Evolutionary conservation across 1,140 invertebrate species (phyloP), one percentile per base, ranked within the genome.

Genomic region (Hyposmocoma kahamanoa): DNA sequence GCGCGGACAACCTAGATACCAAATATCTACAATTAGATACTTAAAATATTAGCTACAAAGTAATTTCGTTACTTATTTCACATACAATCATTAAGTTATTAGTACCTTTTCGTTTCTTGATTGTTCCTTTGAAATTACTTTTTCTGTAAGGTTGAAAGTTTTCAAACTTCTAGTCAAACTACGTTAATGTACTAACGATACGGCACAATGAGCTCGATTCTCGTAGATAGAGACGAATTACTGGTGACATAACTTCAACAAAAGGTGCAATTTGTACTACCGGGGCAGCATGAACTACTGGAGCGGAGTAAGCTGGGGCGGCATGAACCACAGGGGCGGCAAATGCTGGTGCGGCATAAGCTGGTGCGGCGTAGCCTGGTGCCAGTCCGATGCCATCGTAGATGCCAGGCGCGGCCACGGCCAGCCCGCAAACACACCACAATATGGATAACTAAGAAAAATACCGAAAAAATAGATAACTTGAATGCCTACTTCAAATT

Each of bases 401-500:
- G 28, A 74, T 42, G 10, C 74, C 77, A 5, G 80, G 77, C 50
- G 67, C 68, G 34, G 76, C 80, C 49, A 56, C 44, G 60, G 65
- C 78, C 56, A 62, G 59, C 22, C 65, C 77, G 53, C 69, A 78
- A 73, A 66, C 76, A 69, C 77, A 81, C 53, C 76, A 74, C 52
- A 81, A 62, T 32, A 81, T 62, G 26, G 82, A 72, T 59, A 82
- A 65, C 81, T 84, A n/a, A n/a, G n/a, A n/a, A n/a, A n/a, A n/a
- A n/a, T 55, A 3, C 15, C 32, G 44, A 34, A 44, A 41, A 3
- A 18, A 19, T 13, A 3, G 5, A 5, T 15, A 18, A 41, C 9
- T 41, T n/a, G n/a, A n/a, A n/a, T n/a, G n/a, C n/a, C n/a, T n/a
- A n/a, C n/a, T n/a, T n/a, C n/a, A n/a, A n/a, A n/a, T n/a, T n/a